Base-by-base conservation (phyloP, 2,797 vertebrate genomes). In the Momotus momota region DNA sequence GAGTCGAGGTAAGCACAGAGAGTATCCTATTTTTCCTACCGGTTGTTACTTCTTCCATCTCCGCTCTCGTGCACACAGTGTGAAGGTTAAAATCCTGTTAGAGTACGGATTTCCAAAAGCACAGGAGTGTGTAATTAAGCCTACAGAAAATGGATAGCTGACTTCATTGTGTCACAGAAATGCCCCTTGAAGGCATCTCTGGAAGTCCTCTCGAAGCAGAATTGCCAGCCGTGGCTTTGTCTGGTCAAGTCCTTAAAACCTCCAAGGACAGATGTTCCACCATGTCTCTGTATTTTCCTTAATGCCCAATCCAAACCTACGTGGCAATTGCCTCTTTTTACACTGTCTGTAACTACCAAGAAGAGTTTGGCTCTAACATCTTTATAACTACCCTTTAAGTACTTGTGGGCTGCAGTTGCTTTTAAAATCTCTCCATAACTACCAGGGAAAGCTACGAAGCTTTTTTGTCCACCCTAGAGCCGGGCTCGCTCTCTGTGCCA, bases 41-140 rank as follows among this genome's bases (percentile, higher is more conserved):
- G 9, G 25, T 62, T 62, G 13, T 40, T 77, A 29, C 27, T 79
- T 72, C 58, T 69, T 58, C 18, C n/a, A 22, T 62, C 74, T 91
- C 14, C 12, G 10, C 9, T 35, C 25, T 73, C 2, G 0, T 21
- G 35, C 11, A 22, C 10, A 23, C 17, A 66, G 43, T 9, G 2
- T 67, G 29, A 85, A 85, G 35, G 48, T 73, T 94, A 77, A 87
- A 86, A 77, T 80, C 16, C 33, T 41, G 26, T 62, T 78, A 27
- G 81, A 78, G 43, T 5, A 1, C 3, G 15, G n/a, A 41, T 72
- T 95, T 89, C 61, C 51, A 85, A 77, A 96, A 77, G 43, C n/a
- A 62, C 9, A 45, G 31, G n/a, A 15, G 64, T 7, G 43, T 3
- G 1, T 46, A 72, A 64, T 7, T 48, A 54, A 81, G 7, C 22